Evolutionary conservation across 2,113 vertebrate species (phyloP), one percentile per base, ranked within the genome.

Genomic region (Orientallactaga bullata): DNA sequence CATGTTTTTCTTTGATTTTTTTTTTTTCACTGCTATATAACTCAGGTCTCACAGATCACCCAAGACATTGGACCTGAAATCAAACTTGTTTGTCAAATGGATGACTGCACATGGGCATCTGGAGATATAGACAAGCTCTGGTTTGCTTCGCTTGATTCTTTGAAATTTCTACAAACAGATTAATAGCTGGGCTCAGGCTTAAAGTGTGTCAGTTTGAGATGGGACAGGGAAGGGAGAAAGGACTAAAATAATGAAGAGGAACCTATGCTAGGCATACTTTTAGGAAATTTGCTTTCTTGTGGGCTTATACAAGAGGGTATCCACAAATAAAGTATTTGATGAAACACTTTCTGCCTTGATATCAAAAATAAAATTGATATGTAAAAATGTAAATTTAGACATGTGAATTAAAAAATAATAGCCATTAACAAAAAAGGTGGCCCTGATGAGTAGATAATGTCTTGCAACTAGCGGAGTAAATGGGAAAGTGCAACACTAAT

Each of bases 281-380:
- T 39, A 71, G 32, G 21, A 39, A 30, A 17, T 4, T 66, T 89
- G 2, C 16, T 78, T 3, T 30, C 13, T 73, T 60, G 11, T 20
- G 24, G 17, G 30, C 73, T 85, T 85, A 68, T 89, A 37, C 5
- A 39, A 89, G 60, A 79, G 3, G 21, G n/a, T 12, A 12, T 30
- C 71, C 15, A 83, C 47, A 72, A 89, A 63, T 35, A 77, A 76
- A 68, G 37, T 84, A 89, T 37, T 71, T 79, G n/a, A 92, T 80
- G 23, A 83, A 94, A 84, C 15, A 86, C n/a, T 26, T 74, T 94
- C 9, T 21, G 16, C 65, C 2, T 24, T 94, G 26, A 15, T 8
- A 60, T 16, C 39, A 79, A 73, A 63, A 39, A 90, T 60, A 13
- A 71, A 30, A 61, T 18, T 18, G 68, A 11, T 16, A 9, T 51